phyloP scores from a whole-genome alignment of 1,140 invertebrate genomes.

The Tetramorium parvispinum region DNA sequence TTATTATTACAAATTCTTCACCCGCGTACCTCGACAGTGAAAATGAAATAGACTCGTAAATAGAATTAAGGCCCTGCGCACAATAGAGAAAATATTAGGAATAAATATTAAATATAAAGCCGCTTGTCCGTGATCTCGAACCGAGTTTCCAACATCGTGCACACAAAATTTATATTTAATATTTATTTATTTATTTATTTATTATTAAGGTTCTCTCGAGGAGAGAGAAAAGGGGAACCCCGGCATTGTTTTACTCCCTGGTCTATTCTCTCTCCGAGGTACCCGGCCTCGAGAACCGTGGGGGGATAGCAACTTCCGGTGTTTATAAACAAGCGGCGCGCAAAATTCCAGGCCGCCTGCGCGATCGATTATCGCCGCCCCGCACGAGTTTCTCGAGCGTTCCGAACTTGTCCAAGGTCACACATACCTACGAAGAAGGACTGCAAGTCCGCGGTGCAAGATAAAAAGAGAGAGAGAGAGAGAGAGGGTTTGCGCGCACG shows the following conservation, averaged over 20 bases:
- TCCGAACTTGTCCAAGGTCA: slow-evolving; percentile 66
- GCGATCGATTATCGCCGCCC: slow-evolving; percentile 45
- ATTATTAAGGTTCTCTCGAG: not conserved
- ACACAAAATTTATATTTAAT: too few relatives aligned
- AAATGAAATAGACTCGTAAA: too few relatives aligned
- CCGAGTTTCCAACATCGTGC: too few relatives aligned
- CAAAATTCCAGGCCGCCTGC: slow-evolving; percentile 35
- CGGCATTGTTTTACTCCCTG: not conserved
- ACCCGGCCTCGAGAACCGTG: not conserved
- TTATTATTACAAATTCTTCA: not conserved
- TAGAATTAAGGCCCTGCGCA: too few relatives aligned
- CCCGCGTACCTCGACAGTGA: not conserved
- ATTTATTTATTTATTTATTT: too few relatives aligned
- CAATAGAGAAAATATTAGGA: too few relatives aligned
- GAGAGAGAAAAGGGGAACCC: not conserved
- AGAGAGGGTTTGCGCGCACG: too few relatives aligned
- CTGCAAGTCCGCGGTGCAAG: slow-evolving; percentile 48
- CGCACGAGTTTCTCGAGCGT: slow-evolving; percentile 56
- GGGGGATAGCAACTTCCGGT: slow-evolving; percentile 13
- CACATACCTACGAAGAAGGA: slow-evolving; percentile 29
- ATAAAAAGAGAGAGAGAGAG: not conserved
- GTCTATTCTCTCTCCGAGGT: not conserved
- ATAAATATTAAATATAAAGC: too few relatives aligned
- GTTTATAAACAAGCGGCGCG: slow-evolving; percentile 40
- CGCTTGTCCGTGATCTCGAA: too few relatives aligned